Evolutionary conservation across 2,113 vertebrate species (phyloP).

Genomic region (Marcusenius ussheri): DNA sequence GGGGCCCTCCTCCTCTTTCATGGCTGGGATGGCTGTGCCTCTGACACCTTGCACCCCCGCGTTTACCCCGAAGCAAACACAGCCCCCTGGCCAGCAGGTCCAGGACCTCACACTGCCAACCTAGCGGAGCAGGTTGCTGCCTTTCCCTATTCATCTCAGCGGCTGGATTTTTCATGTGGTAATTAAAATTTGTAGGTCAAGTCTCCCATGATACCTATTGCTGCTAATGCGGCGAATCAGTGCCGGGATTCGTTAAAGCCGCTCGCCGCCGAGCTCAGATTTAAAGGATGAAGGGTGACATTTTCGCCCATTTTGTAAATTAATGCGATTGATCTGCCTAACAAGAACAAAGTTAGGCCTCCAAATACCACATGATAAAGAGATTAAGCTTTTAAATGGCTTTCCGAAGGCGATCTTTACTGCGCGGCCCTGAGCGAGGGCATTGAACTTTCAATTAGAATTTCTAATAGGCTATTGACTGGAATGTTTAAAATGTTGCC

Average conservation of each 20-base stretch:
- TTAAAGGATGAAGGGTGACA: constrained; percentile 96
- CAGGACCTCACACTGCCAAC: constrained; percentile 53
- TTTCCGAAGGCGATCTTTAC: constrained; percentile 86
- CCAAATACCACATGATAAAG: constrained; percentile 95
- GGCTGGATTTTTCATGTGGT: constrained; percentile 88
- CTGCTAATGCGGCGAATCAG: constrained; percentile 70
- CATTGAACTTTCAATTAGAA: constrained; percentile 97
- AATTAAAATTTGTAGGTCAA: constrained; percentile 98
- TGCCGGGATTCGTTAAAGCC: constrained; percentile 66
- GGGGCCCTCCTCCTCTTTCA: background rate
- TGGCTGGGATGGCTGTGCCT: background rate
- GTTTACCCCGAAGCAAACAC: background rate
- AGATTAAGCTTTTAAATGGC: constrained; percentile 94
- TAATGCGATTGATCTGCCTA: constrained; percentile 93
- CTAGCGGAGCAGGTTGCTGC: constrained; percentile 53
- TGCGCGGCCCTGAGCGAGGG: constrained; percentile 70
- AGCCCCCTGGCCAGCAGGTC: constrained; percentile 30
- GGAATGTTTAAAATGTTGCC: constrained; percentile 88
- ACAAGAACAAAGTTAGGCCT: constrained; percentile 95
- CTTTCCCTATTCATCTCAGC: constrained; percentile 66
- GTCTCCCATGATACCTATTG: constrained; percentile 80
- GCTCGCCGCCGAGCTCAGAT: constrained; percentile 67
- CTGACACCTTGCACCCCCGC: background rate
- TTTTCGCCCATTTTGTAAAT: constrained; percentile 93
- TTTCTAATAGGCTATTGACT: constrained; percentile 95